These are phyloP conservation scores for Psephotus haematonotus DNA, from an alignment of 2,113 vertebrate species.

Conservation along the genomic window DNA sequence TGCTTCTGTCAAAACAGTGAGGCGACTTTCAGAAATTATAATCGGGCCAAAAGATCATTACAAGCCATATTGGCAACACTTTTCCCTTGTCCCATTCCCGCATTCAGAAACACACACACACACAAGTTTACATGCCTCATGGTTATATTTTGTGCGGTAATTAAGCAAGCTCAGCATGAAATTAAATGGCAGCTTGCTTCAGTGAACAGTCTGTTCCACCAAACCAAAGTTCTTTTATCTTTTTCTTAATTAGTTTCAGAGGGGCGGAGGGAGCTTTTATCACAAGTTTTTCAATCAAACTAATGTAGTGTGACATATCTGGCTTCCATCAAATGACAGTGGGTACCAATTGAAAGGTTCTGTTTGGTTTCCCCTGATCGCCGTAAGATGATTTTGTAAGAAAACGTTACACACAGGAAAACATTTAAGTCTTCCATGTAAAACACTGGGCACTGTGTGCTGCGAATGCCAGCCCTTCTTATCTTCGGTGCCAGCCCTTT, in stretches of 20 bases:
- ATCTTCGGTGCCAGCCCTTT: constrained; percentile 1
- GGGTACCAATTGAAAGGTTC: constrained; percentile 62
- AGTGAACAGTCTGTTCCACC: constrained; percentile 71
- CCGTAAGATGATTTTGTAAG: constrained; percentile 61
- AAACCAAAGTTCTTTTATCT: constrained; percentile 75
- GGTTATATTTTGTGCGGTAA: constrained; percentile 72
- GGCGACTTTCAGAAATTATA: constrained; percentile 20
- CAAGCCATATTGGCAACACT: constrained; percentile 46
- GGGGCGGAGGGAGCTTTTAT: constrained; percentile 68
- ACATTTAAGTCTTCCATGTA: constrained; percentile 39
- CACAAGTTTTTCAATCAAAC: constrained; percentile 70
- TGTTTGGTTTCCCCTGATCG: constrained; percentile 64
- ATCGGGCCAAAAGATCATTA: constrained; percentile 56
- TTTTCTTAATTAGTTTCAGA: constrained; percentile 78
- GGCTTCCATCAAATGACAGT: constrained; percentile 64
- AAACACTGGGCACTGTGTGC: background rate
- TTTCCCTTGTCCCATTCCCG: background rate
- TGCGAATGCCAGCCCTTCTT: background rate
- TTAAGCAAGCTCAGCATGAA: constrained; percentile 81
- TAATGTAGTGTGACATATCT: constrained; percentile 77
- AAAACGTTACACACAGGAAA: constrained; percentile 59
- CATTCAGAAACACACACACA: constrained; percentile 21
- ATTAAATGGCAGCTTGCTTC: constrained; percentile 75
- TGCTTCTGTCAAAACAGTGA: constrained; percentile 23
- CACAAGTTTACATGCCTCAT: constrained; percentile 63